phyloP scores from a whole-genome alignment of 2,797 vertebrate species.

The Anabacerthia variegaticeps region DNA sequence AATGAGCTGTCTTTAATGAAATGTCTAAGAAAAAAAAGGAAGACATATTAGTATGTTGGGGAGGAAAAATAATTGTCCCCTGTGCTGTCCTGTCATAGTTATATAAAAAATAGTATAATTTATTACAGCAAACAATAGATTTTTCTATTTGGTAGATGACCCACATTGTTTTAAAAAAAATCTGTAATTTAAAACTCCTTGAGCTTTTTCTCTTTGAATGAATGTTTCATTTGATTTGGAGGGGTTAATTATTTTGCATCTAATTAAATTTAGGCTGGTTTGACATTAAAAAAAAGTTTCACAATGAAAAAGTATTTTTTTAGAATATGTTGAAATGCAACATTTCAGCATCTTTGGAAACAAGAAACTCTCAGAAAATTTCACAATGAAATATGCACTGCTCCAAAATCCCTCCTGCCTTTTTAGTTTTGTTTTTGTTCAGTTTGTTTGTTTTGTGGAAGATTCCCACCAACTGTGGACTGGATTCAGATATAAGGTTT shows the following conservation, averaged over 20 bases:
- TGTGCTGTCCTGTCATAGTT: not conserved
- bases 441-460: conserved; percentile 37
- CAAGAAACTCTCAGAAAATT: conserved; percentile 48
- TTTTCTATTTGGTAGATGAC: not conserved
- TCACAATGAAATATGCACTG: conserved; percentile 42
- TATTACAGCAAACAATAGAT: not conserved
- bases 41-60: not conserved
- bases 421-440: conserved; percentile 35
- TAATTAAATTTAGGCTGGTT: conserved; percentile 15
- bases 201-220: not conserved
- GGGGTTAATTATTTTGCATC: conserved; percentile 10
- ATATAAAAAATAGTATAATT: not conserved
- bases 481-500: conserved; percentile 18
- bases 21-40: not conserved
- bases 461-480: conserved; percentile 1
- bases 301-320: conserved; percentile 11
- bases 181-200: not conserved
- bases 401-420: conserved; percentile 36
- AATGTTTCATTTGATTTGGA: not conserved
- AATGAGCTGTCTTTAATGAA: not conserved
- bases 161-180: not conserved
- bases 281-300: conserved; percentile 6
- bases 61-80: not conserved
- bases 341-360: conserved; percentile 44
- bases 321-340: conserved; percentile 53